A percentile compares a stretch with the other conserved stretches of the same genome.
Evolutionary conservation across 35 echinoderm and acorn worm species (phyloP).

Genomic region (Diadema setosum): DNA sequence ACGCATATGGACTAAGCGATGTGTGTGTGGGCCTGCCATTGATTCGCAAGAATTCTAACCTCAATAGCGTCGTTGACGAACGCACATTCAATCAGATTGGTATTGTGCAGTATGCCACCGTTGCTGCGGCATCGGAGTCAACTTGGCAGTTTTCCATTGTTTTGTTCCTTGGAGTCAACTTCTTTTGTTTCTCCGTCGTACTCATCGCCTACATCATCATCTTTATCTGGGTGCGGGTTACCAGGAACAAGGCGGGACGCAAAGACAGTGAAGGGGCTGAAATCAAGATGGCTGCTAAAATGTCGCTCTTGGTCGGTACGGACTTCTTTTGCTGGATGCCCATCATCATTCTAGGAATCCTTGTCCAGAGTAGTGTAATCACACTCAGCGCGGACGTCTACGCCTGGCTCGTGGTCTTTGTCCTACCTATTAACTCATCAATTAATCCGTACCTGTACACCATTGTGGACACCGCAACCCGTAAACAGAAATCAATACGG

Average conservation of each 20-base stretch:
- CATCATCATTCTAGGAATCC: slow-evolving; percentile 2
- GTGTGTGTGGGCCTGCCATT: slow-evolving; percentile 32
- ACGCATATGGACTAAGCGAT: neutral
- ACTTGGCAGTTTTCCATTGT: slow-evolving; percentile 1
- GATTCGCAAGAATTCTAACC: neutral
- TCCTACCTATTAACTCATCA: slow-evolving; percentile 31
- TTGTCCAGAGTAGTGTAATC: neutral
- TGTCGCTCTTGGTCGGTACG: slow-evolving; percentile 3
- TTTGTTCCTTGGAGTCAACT: slow-evolving; percentile 25
- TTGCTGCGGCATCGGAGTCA: slow-evolving; percentile 6
- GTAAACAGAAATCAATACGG: too few relatives aligned
- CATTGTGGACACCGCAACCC: neutral
- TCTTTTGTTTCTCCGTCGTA: neutral
- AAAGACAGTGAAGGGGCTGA: neutral
- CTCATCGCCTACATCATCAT: slow-evolving; percentile 7
- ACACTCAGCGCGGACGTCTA: neutral
- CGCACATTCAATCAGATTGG: neutral
- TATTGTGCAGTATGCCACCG: neutral
- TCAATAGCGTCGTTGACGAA: neutral
- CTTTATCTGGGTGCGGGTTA: neutral
- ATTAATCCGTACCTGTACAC: slow-evolving; percentile 23
- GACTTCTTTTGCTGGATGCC: slow-evolving; percentile 51
- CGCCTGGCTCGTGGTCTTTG: slow-evolving; percentile 8
- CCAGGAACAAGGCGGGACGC: neutral
- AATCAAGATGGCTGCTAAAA: neutral